Percentiles rank a stretch among this genome's conserved stretches.
Conservation (phyloP, 2,113 vertebrate genomes). For the Festucalex cinctus region DNA sequence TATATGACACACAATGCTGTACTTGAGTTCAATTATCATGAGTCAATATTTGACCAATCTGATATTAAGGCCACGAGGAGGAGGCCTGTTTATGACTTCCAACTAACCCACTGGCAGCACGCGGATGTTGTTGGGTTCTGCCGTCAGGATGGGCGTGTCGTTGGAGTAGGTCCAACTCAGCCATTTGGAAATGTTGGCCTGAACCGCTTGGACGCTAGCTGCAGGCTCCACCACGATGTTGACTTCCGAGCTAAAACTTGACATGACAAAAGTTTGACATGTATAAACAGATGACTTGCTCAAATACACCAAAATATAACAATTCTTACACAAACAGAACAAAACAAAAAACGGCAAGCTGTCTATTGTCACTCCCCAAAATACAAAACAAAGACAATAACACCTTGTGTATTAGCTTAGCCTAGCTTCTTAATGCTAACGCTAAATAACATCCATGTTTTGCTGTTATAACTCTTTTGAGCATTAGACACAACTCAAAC, state of each 20-base stretch:
- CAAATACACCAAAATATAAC: too few species aligned
- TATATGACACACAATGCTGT: background rate
- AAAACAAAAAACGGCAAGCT: too few species aligned
- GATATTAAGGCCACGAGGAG: background rate
- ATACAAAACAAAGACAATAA: too few species aligned
- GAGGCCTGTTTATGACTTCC: background rate
- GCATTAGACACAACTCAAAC: too few species aligned
- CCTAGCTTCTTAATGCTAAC: too few species aligned
- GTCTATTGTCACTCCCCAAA: too few species aligned
- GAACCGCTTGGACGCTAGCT: slow-evolving; percentile 42
- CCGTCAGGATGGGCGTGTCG: slow-evolving; percentile 18
- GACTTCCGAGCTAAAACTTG: slow-evolving; percentile 54
- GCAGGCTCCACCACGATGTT: slow-evolving; percentile 50
- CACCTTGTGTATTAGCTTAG: too few species aligned
- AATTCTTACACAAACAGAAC: too few species aligned
- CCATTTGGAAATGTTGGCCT: slow-evolving; percentile 31
- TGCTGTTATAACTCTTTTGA: too few species aligned
- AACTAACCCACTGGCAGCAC: slow-evolving; percentile 50
- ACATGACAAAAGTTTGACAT: background rate
- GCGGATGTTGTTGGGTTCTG: slow-evolving; percentile 23
- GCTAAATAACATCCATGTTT: too few species aligned
- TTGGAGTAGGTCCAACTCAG: slow-evolving; percentile 28
- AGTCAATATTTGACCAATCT: slow-evolving; percentile 7
- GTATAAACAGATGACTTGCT: too few species aligned
- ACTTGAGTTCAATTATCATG: background rate